Base-by-base conservation (phyloP, 2,113 vertebrate genomes). In the Oceanodroma tethys region DNA sequence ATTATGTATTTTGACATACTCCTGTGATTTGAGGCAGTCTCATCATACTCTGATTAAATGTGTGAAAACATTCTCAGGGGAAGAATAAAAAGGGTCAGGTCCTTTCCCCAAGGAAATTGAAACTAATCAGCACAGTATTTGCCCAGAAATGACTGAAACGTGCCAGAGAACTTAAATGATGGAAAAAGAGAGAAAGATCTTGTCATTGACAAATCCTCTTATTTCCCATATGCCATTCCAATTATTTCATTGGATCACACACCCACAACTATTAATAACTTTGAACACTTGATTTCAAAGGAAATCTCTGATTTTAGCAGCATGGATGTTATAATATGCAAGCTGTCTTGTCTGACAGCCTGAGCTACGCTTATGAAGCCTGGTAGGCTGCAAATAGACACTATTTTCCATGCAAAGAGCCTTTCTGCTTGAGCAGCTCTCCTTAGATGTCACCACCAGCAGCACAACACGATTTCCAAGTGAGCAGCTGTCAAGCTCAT, bases 401-500 rank as follows among this genome's bases (percentile, higher is more conserved):
- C 66, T 52, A 2, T 90, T 87, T 88, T 94, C 86, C 50, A 62
- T 68, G 86, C 93, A 90, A 83, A 76, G 75, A 87, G 40, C 58
- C 36, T 90, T 96, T 97, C 78, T 93, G 87, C 93, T 80, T 36
- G 73, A 94, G 89, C 86, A 90, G 71, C 45, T 82, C 89, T 85
- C 85, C 75, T 94, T 78, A 87, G 73, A 68, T 47, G 2, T 79
- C 86, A 42, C 56, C 36, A 86, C 16, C 47, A 84, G 58, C 74
- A 88, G 67, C 85, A 92, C 84, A 87, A 65, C 59, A 22, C 0
- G 3, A 48, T 48, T 91, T 93, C 66, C 81, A 86, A 84, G 80
- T n/a, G 63, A 93, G 91, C 82, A 95, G 89, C 75, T 95, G 94
- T 89, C 93, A 94, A 63, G 50, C 70, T 94, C 47, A 70, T 91